Evolutionary conservation across 2,797 vertebrate species (phyloP), one percentile per base, ranked within the genome.

Genomic region (Dermochelys coriacea): DNA sequence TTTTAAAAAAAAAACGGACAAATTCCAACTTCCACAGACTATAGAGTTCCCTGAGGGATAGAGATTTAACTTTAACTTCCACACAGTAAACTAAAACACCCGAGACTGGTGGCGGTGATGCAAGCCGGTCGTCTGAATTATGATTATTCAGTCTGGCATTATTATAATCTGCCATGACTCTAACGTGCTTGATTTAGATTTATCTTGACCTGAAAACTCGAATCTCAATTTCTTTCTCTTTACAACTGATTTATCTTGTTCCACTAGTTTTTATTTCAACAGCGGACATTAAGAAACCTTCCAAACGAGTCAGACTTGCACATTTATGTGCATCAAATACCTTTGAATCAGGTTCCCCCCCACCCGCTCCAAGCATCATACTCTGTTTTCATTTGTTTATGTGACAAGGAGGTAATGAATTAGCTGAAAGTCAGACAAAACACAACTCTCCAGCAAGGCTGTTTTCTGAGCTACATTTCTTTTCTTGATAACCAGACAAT

Each of bases 171-270:
- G 97, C 96, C 94, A 93, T 96, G 93, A 88, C 84, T 97, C 92
- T 95, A 91, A 97, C 75, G 82, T 96, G 96, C 95, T 97, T 97
- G 92, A 80, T 97, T 95, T 97, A 97, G 98, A 92, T 97, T 96
- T 97, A 96, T 97, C 96, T 97, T 98, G 98, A 98, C 98, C 97
- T 98, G 95, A 91, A 98, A 98, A 98, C 82, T 94, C 80, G 77
- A 93, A 82, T 94, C 64, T 93, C 57, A 21, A 89, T 84, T 83
- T 96, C 91, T 91, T 61, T 94, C 21, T 91, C 23, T 82, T 95
- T 94, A 93, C 89, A 84, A 91, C 91, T 86, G 55, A 87, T 91
- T 93, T 95, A 80, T 82, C 85, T 95, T 93, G 54, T 89, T 92
- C 75, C 55, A 34, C 41, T 57, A 77, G 12, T 55, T 41, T n/a